A percentile compares a stretch with the other conserved stretches of the same genome.
phyloP scores from a whole-genome alignment of 2,888 invertebrate genomes.

The Rugalucina vietnamica region DNA sequence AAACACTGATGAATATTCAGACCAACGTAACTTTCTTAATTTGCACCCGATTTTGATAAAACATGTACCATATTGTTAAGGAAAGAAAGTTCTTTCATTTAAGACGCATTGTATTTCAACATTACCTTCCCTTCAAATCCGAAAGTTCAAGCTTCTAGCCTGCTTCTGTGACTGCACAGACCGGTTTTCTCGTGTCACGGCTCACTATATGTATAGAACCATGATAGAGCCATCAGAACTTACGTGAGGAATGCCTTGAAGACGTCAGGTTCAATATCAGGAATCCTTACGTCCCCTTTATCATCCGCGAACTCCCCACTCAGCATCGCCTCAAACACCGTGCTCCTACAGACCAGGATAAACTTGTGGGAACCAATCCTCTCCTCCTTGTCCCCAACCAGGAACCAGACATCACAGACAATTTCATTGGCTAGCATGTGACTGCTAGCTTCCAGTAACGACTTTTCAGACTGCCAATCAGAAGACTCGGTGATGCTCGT shows the following conservation, averaged over 20 bases:
- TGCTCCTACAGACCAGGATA: conserved; percentile 66
- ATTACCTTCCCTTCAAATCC: too few species aligned
- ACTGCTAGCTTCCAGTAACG: conserved; percentile 55
- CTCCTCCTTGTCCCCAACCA: conserved; percentile 59
- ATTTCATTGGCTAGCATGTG: conserved; percentile 63
- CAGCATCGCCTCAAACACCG: conserved; percentile 70
- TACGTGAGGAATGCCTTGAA: conserved; percentile 63
- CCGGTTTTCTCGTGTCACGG: too few species aligned
- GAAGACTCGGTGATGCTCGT: not conserved
- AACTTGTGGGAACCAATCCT: conserved; percentile 60
- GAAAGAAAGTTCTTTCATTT: too few species aligned
- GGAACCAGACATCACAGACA: conserved; percentile 63
- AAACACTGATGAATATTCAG: too few species aligned
- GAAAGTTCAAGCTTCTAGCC: too few species aligned
- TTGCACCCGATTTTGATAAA: too few species aligned
- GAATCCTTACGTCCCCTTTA: conserved; percentile 49
- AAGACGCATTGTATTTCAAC: too few species aligned
- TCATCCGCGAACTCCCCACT: conserved; percentile 60
- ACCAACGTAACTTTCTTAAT: too few species aligned
- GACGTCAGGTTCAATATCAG: conserved; percentile 65
- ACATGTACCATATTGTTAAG: too few species aligned
- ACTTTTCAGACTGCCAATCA: conserved; percentile 63
- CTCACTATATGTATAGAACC: too few species aligned
- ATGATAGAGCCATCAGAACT: too few species aligned
- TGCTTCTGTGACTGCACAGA: too few species aligned